These are phyloP conservation scores for Drosophila lacertosa DNA, from an alignment of 1,140 invertebrate species.

Conservation along the genomic window DNA sequence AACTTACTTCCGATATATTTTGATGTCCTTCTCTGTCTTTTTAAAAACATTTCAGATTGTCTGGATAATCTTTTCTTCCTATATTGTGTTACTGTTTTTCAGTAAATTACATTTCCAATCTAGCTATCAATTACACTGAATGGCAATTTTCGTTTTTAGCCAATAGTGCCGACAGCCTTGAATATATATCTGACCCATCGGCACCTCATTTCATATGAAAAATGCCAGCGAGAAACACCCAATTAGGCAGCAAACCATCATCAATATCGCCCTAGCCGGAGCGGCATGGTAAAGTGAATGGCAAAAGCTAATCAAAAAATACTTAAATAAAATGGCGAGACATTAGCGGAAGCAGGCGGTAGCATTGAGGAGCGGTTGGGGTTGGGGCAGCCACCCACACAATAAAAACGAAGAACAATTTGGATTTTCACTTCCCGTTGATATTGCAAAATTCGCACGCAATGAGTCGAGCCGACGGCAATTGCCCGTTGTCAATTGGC, in stretches of 20 bases:
- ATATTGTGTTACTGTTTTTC: background rate
- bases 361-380: background rate
- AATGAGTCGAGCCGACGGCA: constrained; percentile 4
- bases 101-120: background rate
- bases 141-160: background rate
- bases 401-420: constrained; percentile 26
- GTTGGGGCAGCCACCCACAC: background rate
- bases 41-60: too few species aligned
- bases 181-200: constrained; percentile 1
- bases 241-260: constrained; percentile 14
- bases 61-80: too few species aligned
- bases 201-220: constrained; percentile 25
- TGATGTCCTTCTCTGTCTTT: too few species aligned
- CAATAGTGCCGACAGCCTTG: background rate
- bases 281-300: constrained; percentile 18
- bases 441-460: constrained; percentile 26
- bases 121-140: background rate
- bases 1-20: too few species aligned
- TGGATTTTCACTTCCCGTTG: constrained; percentile 42
- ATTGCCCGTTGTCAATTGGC: constrained; percentile 1
- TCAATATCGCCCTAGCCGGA: background rate
- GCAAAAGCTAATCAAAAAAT: constrained; percentile 69
- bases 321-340: constrained; percentile 59
- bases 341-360: constrained; percentile 38
- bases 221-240: constrained; percentile 26